Evolutionary conservation across 2,113 vertebrate species (phyloP), one percentile per base, ranked within the genome.

Genomic region (Melospiza georgiana): DNA sequence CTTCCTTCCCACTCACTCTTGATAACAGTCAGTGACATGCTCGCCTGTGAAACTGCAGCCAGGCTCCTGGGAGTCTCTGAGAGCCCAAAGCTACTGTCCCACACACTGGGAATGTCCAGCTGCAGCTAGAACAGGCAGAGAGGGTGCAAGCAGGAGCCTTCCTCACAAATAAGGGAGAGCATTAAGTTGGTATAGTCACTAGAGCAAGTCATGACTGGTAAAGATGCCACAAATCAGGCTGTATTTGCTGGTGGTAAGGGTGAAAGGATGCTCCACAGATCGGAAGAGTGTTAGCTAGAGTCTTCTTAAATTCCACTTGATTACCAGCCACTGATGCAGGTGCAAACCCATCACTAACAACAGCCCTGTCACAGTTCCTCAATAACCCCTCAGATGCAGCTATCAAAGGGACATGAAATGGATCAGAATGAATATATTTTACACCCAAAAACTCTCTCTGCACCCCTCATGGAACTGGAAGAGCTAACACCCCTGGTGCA

Each of bases 1-100:
- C 54, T 58, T 88, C 75, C 90, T 90, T 89, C 71, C 27, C 84
- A 83, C 85, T 95, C 88, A 88, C 85, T 93, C 89, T 44, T 88
- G 59, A 61, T 80, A 93, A 92, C 28, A 52, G 33, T 94, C 90
- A 73, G 84, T 90, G 87, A 63, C 17, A 37, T 41, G 69, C 52
- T 61, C 28, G 76, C 30, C 57, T 92, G 67, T 92, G 73, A 75
- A 72, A 67, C 21, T 72, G 77, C 57, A 89, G 77, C 46, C 61
- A 57, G 61, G 44, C 54, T 48, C 80, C 66, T 79, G 57, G 41
- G 20, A 52, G 80, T 25, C 44, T 44, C n/a, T 55, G 79, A 49
- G 23, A 89, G 27, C 57, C 63, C 84, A 67, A 5, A 75, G 73
- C 6, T 22, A 25, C 30, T 28, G 19, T 8, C 57, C 72, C 67